Evolutionary conservation across 2,113 vertebrate species (phyloP).

Genomic region (Aegotheles bennettii): DNA sequence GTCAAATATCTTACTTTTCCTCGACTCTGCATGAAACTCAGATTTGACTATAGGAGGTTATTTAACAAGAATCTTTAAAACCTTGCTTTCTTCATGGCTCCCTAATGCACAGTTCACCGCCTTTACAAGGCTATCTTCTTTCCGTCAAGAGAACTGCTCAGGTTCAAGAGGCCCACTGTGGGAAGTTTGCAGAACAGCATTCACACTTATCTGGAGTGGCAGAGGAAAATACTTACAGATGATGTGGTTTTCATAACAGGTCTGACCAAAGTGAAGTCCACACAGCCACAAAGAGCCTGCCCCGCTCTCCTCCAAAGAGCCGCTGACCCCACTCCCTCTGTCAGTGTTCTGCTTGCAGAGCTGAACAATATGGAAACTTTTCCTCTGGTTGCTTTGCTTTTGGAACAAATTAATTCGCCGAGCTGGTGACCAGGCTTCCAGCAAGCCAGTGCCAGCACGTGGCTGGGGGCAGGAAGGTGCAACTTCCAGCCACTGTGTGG

Average conservation of each 20-base stretch:
- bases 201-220: accelerated
- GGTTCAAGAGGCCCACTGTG: neutral
- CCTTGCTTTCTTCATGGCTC: neutral
- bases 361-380: accelerated
- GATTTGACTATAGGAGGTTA: neutral
- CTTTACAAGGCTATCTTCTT: neutral
- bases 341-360: neutral
- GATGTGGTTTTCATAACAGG: neutral
- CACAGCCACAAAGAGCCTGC: neutral
- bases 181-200: neutral
- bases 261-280: neutral
- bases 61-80: neutral
- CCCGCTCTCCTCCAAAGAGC: neutral
- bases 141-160: accelerated
- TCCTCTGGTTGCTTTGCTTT: neutral
- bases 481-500: neutral
- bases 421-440: neutral
- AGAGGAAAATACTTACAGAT: neutral
- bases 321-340: neutral
- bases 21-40: neutral
- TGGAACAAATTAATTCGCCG: neutral
- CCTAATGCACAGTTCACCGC: neutral
- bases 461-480: neutral
- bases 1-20: neutral
- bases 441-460: neutral